Evolutionary conservation across 2,888 invertebrate genomes (phyloP).

Genomic region (Ectemnius lituratus): DNA sequence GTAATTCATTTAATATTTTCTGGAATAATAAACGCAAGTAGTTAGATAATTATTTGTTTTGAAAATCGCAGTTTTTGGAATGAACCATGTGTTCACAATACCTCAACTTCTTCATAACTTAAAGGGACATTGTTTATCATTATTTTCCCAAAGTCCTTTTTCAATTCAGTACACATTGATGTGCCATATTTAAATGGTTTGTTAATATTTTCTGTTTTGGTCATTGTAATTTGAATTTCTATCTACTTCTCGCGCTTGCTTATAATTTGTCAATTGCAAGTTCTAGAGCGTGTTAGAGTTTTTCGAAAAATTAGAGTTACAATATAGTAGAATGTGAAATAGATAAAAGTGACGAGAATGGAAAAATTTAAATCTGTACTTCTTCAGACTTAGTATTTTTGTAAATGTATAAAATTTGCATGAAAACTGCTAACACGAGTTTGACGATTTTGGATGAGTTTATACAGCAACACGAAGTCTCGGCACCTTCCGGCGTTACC

Average conservation of each 20-base stretch:
- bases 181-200: constrained; percentile 35
- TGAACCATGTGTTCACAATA: constrained; percentile 19
- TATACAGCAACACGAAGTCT: constrained; percentile 13
- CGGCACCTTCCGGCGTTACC: constrained; percentile 35
- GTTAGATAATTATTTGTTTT: constrained; percentile 14
- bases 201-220: background rate
- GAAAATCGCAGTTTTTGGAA: background rate
- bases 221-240: constrained; percentile 4
- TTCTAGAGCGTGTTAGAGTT: too few species aligned
- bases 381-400: constrained; percentile 34
- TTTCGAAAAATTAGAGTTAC: too few species aligned
- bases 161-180: constrained; percentile 50
- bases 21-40: constrained; percentile 35
- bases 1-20: constrained; percentile 68
- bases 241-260: too few species aligned
- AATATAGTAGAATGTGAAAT: background rate
- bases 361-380: background rate
- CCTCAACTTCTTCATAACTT: constrained; percentile 42
- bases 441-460: constrained; percentile 45
- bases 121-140: constrained; percentile 22
- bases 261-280: too few species aligned
- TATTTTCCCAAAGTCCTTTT: constrained; percentile 52
- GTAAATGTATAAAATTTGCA: background rate
- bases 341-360: background rate
- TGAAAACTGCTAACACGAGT: constrained; percentile 16